phyloP scores from a whole-genome alignment of 2,888 invertebrate species.

The Artemia sinica region DNA sequence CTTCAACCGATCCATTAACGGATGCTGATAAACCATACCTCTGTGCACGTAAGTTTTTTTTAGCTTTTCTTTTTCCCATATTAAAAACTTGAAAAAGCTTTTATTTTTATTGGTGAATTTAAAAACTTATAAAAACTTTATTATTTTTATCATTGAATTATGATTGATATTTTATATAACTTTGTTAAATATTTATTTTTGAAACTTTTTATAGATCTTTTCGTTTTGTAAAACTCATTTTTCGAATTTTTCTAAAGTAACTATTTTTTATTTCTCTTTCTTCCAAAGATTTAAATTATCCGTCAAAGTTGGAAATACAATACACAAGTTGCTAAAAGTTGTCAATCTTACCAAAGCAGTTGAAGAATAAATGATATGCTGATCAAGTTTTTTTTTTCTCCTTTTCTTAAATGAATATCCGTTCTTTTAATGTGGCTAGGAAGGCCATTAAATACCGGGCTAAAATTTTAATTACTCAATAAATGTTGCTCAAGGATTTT shows the following conservation, averaged over 20 bases:
- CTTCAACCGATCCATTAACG: slow-evolving; percentile 43
- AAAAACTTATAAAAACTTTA: not conserved
- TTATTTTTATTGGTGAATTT: too few species aligned
- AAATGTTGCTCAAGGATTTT: not conserved
- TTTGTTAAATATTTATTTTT: slow-evolving; percentile 28
- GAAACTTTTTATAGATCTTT: not conserved
- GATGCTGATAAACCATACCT: slow-evolving; percentile 74
- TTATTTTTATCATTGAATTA: not conserved
- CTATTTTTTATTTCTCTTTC: not conserved
- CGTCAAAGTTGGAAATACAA: not conserved
- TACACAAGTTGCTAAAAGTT: too few species aligned
- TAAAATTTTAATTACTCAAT: not conserved
- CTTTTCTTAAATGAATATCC: slow-evolving; percentile 16
- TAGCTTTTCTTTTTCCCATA: slow-evolving; percentile 24
- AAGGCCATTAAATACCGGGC: not conserved
- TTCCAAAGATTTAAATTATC: not conserved
- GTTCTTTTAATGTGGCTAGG: not conserved
- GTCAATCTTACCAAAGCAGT: not conserved
- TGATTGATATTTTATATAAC: not conserved
- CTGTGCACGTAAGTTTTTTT: slow-evolving; percentile 68
- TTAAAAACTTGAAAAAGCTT: slow-evolving; percentile 10
- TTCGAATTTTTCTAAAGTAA: not conserved
- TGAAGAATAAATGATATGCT: too few species aligned
- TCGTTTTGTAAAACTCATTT: slow-evolving; percentile 14
- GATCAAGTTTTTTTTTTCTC: not conserved